Evolutionary conservation across 2,797 vertebrate genomes (phyloP).

Genomic region (Mus caroli): DNA sequence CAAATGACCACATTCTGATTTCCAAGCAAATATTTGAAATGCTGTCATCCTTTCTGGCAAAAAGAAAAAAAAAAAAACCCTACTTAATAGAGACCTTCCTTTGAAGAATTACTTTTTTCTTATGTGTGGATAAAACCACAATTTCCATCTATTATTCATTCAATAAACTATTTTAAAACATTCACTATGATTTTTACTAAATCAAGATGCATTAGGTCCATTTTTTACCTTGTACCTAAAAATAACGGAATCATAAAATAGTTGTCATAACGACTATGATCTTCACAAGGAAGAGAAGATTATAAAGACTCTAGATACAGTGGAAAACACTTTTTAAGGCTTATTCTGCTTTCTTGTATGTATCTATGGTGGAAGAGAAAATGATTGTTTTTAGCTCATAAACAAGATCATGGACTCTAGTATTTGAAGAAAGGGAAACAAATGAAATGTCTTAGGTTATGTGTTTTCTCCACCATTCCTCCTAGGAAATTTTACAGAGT

Average conservation of each 20-base stretch:
- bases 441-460: neutral
- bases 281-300: neutral
- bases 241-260: neutral
- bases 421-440: neutral
- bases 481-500: neutral
- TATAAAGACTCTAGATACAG: neutral
- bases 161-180: neutral
- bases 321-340: neutral
- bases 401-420: neutral
- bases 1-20: constrained; percentile 36
- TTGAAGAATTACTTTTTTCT: neutral
- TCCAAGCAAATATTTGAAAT: constrained; percentile 1
- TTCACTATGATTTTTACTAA: neutral
- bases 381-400: neutral
- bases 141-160: neutral
- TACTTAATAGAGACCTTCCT: constrained; percentile 13
- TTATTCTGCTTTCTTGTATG: neutral
- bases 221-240: neutral
- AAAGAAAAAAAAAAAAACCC: neutral
- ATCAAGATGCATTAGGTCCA: neutral
- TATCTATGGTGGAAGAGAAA: neutral
- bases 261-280: neutral
- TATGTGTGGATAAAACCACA: neutral
- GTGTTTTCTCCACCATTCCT: neutral
- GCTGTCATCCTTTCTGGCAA: neutral